phyloP scores from a whole-genome alignment of 2,113 vertebrate species.

The Pan troglodytes region NHGRI_mPanTro3-v2.1_pri NC_072410.2:119240001-119240500 shows the following conservation, averaged over 20 bases:
- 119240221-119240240: not conserved
- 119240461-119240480: not conserved
- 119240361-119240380: too few relatives aligned
- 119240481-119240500: not conserved
- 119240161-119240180: too few relatives aligned
- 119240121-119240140: too few relatives aligned
- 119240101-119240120: too few relatives aligned
- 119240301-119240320: too few relatives aligned
- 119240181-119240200: not conserved
- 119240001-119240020: not conserved
- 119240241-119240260: not conserved
- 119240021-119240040: not conserved
- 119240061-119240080: not conserved
- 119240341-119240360: too few relatives aligned
- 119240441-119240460: not conserved
- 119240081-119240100: not conserved
- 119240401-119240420: too few relatives aligned
- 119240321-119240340: too few relatives aligned
- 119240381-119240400: too few relatives aligned
- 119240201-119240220: not conserved
- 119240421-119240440: not conserved
- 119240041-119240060: rapidly evolving
- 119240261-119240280: too few relatives aligned
- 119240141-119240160: rapidly evolving
- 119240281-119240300: too few relatives aligned